Base-by-base conservation (phyloP, 2,888 invertebrate genomes). In the Orchesellides sinensis region DNA sequence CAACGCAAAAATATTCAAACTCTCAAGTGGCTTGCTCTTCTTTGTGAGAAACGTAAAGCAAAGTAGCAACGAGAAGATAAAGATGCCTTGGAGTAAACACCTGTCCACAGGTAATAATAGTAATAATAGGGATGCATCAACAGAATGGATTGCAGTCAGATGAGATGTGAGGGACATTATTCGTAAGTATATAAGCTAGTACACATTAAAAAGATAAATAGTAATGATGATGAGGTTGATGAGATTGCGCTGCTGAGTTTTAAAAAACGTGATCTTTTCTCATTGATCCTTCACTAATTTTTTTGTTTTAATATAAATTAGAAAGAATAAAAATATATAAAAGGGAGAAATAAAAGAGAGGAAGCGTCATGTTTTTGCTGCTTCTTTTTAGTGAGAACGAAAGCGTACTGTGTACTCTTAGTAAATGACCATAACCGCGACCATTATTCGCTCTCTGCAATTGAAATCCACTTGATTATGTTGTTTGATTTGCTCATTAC, bases 401-500 rank as follows among this genome's bases (percentile, higher is more conserved):
- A 4, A 21, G 54, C 21, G 14, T 23, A 21, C 23, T 27, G 61
- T 61, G 27, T n/a, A n/a, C n/a, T n/a, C n/a, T n/a, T n/a, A n/a
- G n/a, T n/a, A n/a, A n/a, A n/a, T n/a, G n/a, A n/a, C n/a, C n/a
- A n/a, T n/a, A n/a, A n/a, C n/a, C n/a, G n/a, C n/a, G n/a, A n/a
- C n/a, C n/a, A n/a, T n/a, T n/a, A n/a, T n/a, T n/a, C n/a, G 49
- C 27, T 72, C 52, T 35, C 56, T 56, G 56, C 59, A 54, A 74
- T 74, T 74, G 65, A 77, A 66, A 78, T 40, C 35, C 40, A 54
- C 70, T 72, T 80, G 80, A 80, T 80, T 72, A 80, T 80, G 80
- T 80, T 80, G 80, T 80, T 72, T 72, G 72, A 80, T 80, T 80
- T 80, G 66, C 56, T 65, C 70, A 70, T 70, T 70, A n/a, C n/a